A percentile compares a stretch with the other conserved stretches of the same genome.
phyloP scores from a whole-genome alignment of 35 echinoderm and acorn worm genomes.

The Hemicentrotus pulcherrimus region DNA sequence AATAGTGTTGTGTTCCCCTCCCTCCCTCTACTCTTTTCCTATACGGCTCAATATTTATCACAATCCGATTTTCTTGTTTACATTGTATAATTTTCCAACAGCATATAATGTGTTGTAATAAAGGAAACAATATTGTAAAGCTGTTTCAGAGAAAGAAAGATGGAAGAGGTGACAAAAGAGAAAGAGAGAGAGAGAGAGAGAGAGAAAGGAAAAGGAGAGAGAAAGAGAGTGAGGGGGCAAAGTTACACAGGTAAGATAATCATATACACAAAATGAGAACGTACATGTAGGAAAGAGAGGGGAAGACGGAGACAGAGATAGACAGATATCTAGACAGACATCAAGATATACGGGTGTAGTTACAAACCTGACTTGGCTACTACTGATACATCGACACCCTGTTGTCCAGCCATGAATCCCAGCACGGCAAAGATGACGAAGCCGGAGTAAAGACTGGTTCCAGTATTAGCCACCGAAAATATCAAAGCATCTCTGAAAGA shows the following conservation, averaged over 20 bases:
- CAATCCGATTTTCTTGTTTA: too few relatives aligned
- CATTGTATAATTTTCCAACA: too few relatives aligned
- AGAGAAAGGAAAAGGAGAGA: too few relatives aligned
- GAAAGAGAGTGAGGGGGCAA: too few relatives aligned
- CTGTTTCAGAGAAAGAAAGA: neutral
- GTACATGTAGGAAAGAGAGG: too few relatives aligned
- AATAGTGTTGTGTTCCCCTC: too few relatives aligned
- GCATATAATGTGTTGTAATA: too few relatives aligned
- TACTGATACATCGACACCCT: constrained; percentile 58
- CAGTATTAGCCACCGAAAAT: constrained; percentile 71
- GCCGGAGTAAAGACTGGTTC: constrained; percentile 87
- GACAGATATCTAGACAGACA: neutral
- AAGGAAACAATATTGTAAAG: too few relatives aligned
- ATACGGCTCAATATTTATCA: too few relatives aligned
- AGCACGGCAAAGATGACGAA: constrained; percentile 85
- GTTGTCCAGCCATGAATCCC: constrained; percentile 78
- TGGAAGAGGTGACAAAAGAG: neutral
- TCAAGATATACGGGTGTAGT: neutral
- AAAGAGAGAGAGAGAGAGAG: neutral
- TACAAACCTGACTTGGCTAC: constrained; percentile 79
- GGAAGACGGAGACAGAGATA: neutral
- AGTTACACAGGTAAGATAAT: too few relatives aligned
- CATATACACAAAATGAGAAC: too few relatives aligned
- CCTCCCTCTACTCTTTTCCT: too few relatives aligned
- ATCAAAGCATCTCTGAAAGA: constrained; percentile 77